A percentile compares a stretch with the other conserved stretches of the same genome.
phyloP scores from a whole-genome alignment of 2,113 vertebrate genomes.

The Sebastes schlegelii region DNA sequence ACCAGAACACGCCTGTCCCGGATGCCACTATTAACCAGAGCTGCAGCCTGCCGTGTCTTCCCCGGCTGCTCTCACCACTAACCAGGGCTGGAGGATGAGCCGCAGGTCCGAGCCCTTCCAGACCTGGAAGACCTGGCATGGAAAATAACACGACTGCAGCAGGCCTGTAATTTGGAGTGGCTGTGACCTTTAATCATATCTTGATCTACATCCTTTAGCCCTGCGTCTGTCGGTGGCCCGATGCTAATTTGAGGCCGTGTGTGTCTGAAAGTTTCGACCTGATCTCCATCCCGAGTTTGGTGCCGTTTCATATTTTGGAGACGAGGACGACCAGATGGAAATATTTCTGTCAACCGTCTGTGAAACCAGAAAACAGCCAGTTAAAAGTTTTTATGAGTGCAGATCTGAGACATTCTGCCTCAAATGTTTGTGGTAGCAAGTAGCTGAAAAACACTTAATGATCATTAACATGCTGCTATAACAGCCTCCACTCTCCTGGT shows the following conservation, averaged over 20 bases:
- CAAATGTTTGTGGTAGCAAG: background rate
- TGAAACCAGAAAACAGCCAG: background rate
- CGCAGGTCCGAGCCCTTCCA: slow-evolving; percentile 38
- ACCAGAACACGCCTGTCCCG: slow-evolving; percentile 36
- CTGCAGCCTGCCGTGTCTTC: slow-evolving; percentile 33
- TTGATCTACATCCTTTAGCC: slow-evolving; percentile 53
- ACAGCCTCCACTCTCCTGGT: too few species aligned
- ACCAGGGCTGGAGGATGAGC: slow-evolving; percentile 41
- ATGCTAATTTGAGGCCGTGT: slow-evolving; percentile 55
- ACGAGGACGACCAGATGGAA: slow-evolving; percentile 5
- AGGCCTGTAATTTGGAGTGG: slow-evolving; percentile 56
- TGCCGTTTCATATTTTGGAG: slow-evolving; percentile 24
- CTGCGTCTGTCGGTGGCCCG: slow-evolving; percentile 10
- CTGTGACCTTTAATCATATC: slow-evolving; percentile 65
- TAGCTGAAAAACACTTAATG: background rate
- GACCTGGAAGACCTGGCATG: slow-evolving; percentile 32
- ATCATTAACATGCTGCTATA: too few species aligned
- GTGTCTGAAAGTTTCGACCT: slow-evolving; percentile 30
- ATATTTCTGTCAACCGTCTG: background rate
- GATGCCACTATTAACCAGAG: slow-evolving; percentile 32
- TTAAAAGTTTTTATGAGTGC: background rate
- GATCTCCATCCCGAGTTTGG: slow-evolving; percentile 11
- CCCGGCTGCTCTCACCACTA: slow-evolving; percentile 39
- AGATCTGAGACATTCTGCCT: background rate
- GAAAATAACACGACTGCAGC: slow-evolving; percentile 45